Evolutionary conservation across 2,797 vertebrate genomes (phyloP).

Genomic region (Telmatherina bonti): DNA sequence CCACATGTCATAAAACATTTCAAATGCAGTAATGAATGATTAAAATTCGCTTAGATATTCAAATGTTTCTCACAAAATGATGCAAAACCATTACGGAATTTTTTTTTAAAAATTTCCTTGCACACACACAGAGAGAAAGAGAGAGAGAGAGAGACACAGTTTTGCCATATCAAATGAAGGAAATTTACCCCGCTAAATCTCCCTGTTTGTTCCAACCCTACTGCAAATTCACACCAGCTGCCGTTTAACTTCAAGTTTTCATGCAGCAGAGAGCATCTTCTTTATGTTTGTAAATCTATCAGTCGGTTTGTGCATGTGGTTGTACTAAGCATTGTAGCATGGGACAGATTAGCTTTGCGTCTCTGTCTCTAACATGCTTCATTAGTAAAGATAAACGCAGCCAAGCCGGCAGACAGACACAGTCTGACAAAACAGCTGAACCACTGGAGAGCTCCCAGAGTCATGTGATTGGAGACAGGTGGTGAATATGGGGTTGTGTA

Average conservation of each 20-base stretch:
- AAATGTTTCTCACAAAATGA: slow-evolving; percentile 1
- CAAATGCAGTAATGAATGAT: background rate
- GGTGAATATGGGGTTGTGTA: slow-evolving; percentile 26
- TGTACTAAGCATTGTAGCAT: slow-evolving; percentile 36
- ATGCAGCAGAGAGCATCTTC: background rate
- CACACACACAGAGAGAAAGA: no score
- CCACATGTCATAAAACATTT: background rate
- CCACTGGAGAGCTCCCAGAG: slow-evolving; percentile 23
- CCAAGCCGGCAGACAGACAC: slow-evolving; percentile 49
- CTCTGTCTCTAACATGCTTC: slow-evolving; percentile 67
- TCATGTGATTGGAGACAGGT: slow-evolving; percentile 36
- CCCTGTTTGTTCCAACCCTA: background rate
- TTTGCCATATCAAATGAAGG: background rate
- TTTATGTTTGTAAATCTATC: slow-evolving; percentile 8
- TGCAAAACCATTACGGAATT: background rate
- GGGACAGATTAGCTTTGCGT: slow-evolving; percentile 49
- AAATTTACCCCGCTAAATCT: background rate
- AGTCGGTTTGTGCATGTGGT: slow-evolving; percentile 35
- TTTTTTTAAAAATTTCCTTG: background rate
- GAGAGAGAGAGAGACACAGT: background rate
- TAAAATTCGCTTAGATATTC: slow-evolving; percentile 12
- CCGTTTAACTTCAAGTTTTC: background rate
- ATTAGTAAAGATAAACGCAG: slow-evolving; percentile 65
- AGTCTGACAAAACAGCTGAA: slow-evolving; percentile 54
- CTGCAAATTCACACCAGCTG: background rate